Conservation (phyloP, 2,888 invertebrate genomes). For the Campopleginae sp. region DNA sequence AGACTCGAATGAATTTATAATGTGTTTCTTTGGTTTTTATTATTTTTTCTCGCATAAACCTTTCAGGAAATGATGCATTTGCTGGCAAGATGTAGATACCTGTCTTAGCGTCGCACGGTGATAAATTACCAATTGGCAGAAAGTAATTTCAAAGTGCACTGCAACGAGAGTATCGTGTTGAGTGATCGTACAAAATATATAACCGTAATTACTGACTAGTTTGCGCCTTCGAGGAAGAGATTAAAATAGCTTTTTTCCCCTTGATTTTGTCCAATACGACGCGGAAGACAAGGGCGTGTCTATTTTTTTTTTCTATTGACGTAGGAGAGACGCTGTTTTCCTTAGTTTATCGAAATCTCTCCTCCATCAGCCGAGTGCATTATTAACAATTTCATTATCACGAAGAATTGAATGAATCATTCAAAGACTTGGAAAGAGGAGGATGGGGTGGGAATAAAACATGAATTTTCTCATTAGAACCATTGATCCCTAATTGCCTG, state of each 20-base stretch:
- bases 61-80: constrained; percentile 41
- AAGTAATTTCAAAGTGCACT: constrained; percentile 50
- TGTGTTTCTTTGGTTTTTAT: not conserved
- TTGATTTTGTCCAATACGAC: not conserved
- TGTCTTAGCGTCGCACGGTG: constrained; percentile 41
- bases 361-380: not conserved
- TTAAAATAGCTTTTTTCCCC: constrained; percentile 22
- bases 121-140: constrained; percentile 58
- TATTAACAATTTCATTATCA: not conserved
- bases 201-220: constrained; percentile 48
- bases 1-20: not conserved
- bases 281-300: not conserved
- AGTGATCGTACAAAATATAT: constrained; percentile 37
- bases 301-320: constrained; percentile 21
- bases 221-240: constrained; percentile 32
- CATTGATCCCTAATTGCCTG: constrained; percentile 9
- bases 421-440: not conserved
- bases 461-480: not conserved
- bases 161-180: constrained; percentile 19
- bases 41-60: not conserved
- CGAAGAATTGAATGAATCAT: not conserved
- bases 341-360: not conserved
- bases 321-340: not conserved
- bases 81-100: constrained; percentile 26
- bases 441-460: not conserved